Percentiles rank a stretch among this genome's conserved stretches.
phyloP scores from a whole-genome alignment of 2,888 invertebrate species.

The Prenolepis imparis region DNA sequence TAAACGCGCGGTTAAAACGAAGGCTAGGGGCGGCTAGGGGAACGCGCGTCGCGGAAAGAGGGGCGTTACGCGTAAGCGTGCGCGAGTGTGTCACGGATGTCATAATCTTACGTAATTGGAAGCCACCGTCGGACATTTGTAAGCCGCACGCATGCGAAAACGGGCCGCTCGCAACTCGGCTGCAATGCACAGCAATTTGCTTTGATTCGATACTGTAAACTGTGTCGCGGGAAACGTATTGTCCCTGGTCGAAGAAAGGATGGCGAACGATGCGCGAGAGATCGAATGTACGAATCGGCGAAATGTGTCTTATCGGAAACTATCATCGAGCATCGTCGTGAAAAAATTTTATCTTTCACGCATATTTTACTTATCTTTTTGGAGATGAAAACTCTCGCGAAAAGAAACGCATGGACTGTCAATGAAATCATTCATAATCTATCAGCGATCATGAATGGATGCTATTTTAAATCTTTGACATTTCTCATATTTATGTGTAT shows the following conservation, averaged over 20 bases:
- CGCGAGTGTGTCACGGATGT: slow-evolving; percentile 84
- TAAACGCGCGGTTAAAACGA: slow-evolving; percentile 2
- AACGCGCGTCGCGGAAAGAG: slow-evolving; percentile 79
- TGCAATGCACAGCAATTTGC: slow-evolving; percentile 80
- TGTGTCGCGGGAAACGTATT: slow-evolving; percentile 77
- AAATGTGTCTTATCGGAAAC: not conserved
- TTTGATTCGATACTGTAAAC: slow-evolving; percentile 79
- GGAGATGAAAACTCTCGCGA: not conserved
- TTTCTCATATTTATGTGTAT: not conserved
- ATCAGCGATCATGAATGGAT: too few species aligned
- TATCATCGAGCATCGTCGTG: not conserved
- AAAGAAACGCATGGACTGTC: not conserved
- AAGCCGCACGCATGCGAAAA: slow-evolving; percentile 78
- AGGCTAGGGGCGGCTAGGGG: slow-evolving; percentile 46
- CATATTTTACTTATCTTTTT: not conserved
- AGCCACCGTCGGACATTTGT: slow-evolving; percentile 79
- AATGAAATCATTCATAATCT: not conserved
- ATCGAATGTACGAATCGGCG: not conserved
- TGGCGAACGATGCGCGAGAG: not conserved
- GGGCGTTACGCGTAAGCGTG: slow-evolving; percentile 79
- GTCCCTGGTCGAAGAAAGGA: slow-evolving; percentile 59
- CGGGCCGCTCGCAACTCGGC: slow-evolving; percentile 61
- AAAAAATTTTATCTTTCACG: slow-evolving; percentile 9
- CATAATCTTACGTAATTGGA: slow-evolving; percentile 84
- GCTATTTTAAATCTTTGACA: not conserved